Evolutionary conservation across 2,888 invertebrate species (phyloP), one percentile per base, ranked within the genome.

Genomic region (Dryococelus australis): DNA sequence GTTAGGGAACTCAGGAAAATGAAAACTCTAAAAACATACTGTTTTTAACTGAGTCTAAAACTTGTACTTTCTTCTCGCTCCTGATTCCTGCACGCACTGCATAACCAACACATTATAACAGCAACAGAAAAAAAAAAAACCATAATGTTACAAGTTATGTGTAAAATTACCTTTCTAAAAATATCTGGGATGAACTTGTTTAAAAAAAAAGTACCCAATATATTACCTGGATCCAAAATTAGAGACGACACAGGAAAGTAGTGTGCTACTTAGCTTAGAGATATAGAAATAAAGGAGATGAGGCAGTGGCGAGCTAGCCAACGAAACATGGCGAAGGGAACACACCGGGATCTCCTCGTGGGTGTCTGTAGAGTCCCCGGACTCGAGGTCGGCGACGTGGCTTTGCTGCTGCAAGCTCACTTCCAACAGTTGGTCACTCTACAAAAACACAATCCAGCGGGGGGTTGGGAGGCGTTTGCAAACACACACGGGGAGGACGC

Each of bases 341-440:
- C 88, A 86, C 86, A 88, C 88, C 88, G 86, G 86, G 43, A 87
- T 86, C 87, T 88, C 88, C 84, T 88, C 88, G 85, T 86, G 86
- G 81, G 80, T 87, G 47, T 86, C 85, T 35, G 83, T n/a, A 20
- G 86, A 28, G 43, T 78, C 35, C n/a, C 51, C 83, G 24, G 83
- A 26, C 13, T 35, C 85, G 26, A 65, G 28, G 43, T 83, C 87
- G 47, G 85, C 27, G 43, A 83, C 79, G 47, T 43, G 85, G 27
- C 47, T 85, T 27, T 80, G 85, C 43, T 35, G 85, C 79, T 85
- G 92, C 91, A 92, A 91, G 91, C 89, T 91, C 91, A 91, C 90
- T 90, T 92, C 92, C 91, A 91, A 91, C 90, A 92, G 91, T 90
- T 91, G 91, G 88, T 92, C 92, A 90, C 91, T 92, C 92, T 92